Base-by-base conservation (phyloP, 2,113 vertebrate species). In the Dascyllus trimaculatus region DNA sequence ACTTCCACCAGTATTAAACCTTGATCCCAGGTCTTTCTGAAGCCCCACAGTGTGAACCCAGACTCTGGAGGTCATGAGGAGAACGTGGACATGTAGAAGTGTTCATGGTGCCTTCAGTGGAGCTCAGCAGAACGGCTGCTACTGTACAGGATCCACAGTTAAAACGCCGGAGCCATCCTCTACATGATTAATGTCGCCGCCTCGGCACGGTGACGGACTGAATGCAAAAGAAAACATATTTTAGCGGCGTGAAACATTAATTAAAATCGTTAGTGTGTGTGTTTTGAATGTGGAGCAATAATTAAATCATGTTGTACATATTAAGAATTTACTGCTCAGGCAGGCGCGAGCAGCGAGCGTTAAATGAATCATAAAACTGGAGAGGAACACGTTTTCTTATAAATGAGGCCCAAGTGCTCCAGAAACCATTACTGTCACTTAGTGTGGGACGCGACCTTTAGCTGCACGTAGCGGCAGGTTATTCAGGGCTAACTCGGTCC, bases 341-440 rank as follows among this genome's bases (percentile, higher is more conserved):
- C 48, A 51, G 48, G 48, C 48, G 48, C 14, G 48, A 51, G n/a
- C 48, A n/a, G 18, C 48, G 18, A n/a, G 48, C 19, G 48, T 72
- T 72, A 72, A 72, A 62, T 72, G 70, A 72, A 72, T 72, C 70
- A 72, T 61, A 71, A 71, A 71, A 59, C 18, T 19, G 48, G 18
- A 51, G 48, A 51, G 48, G 54, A 59, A 35, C 18, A 59, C 10
- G 40, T 51, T 51, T 51, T n/a, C 17, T n/a, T 51, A 51, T 51
- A 51, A 51, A 51, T n/a, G 48, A 51, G 48, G 48, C 48, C 48
- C 15, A 21, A 51, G 48, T 43, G 40, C 40, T 43, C 11, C 4
- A 13, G 40, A 15, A 43, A 13, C 40, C 40, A 43, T 43, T 43
- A 21, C 19, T 21, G 48, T 51, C 48, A 51, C 48, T n/a, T 19